phyloP scores from a whole-genome alignment of 2,888 invertebrate genomes.

The Drosophila fungiperda region DNA sequence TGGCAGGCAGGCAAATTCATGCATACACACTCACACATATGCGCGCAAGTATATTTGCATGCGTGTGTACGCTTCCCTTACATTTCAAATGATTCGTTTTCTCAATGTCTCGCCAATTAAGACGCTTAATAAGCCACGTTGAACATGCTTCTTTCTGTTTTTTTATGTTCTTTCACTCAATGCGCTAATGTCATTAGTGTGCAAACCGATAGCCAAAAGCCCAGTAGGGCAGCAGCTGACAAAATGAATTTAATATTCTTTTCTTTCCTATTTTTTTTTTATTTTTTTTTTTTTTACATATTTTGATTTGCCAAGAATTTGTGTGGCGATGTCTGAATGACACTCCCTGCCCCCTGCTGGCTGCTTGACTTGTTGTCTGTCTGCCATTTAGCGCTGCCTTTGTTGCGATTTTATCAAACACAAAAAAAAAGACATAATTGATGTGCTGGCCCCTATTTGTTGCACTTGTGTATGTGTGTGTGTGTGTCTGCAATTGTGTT shows the following conservation, averaged over 20 bases:
- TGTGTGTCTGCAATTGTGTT: conserved; percentile 33
- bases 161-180: conserved; percentile 52
- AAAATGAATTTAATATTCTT: conserved; percentile 14
- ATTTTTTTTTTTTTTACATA: conserved; percentile 17
- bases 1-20: conserved; percentile 44
- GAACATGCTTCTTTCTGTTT: conserved; percentile 23
- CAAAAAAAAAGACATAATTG: conserved; percentile 73
- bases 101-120: conserved; percentile 64
- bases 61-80: conserved; percentile 12
- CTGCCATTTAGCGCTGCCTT: conserved; percentile 29
- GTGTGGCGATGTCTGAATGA: conserved; percentile 52
- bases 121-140: conserved; percentile 70
- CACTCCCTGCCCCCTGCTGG: conserved; percentile 14
- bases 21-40: background rate
- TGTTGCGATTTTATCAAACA: conserved; percentile 70
- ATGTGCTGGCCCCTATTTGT: conserved; percentile 69
- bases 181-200: conserved; percentile 35
- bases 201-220: conserved; percentile 36
- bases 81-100: conserved; percentile 36
- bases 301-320: conserved; percentile 68
- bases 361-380: conserved; percentile 4
- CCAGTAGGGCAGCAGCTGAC: conserved; percentile 37
- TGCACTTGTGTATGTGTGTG: conserved; percentile 23
- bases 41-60: background rate
- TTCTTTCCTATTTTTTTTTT: conserved; percentile 8